A percentile compares a stretch with the other conserved stretches of the same genome.
phyloP scores from a whole-genome alignment of 2,888 invertebrate species.

The Dorcus hopei region DNA sequence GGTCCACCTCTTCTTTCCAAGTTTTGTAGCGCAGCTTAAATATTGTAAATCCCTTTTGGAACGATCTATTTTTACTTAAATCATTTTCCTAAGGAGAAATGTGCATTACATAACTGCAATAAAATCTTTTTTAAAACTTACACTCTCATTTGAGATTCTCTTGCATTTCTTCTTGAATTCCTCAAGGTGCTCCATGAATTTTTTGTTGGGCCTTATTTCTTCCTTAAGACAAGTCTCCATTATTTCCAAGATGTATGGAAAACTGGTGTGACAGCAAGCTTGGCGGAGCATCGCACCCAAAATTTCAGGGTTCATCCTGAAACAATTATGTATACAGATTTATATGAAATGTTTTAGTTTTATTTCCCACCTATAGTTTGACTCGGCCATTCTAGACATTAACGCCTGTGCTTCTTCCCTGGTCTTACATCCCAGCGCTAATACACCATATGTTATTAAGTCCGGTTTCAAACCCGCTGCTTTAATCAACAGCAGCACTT shows the following conservation, averaged over 20 bases:
- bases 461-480: conserved; percentile 59
- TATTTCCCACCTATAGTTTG: conserved; percentile 57
- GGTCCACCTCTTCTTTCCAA: conserved; percentile 51
- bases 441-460: conserved; percentile 80
- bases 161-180: conserved; percentile 59
- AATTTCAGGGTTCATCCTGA: conserved; percentile 70
- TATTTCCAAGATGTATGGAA: conserved; percentile 66
- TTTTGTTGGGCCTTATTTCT: conserved; percentile 59
- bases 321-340: not conserved
- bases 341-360: not conserved
- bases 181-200: conserved; percentile 62
- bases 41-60: conserved; percentile 45
- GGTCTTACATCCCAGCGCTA: conserved; percentile 74
- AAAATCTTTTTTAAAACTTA: conserved; percentile 30
- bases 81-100: conserved; percentile 12
- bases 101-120: not conserved
- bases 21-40: conserved; percentile 52
- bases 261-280: conserved; percentile 59
- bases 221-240: conserved; percentile 63
- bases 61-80: conserved; percentile 15
- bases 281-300: conserved; percentile 69
- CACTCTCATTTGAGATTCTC: conserved; percentile 53
- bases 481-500: conserved; percentile 58
- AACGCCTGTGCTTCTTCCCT: conserved; percentile 63
- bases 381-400: conserved; percentile 66